These are phyloP conservation scores for Cololabis saira DNA, from an alignment of 2,113 vertebrate genomes.

Conservation along the genomic window DNA sequence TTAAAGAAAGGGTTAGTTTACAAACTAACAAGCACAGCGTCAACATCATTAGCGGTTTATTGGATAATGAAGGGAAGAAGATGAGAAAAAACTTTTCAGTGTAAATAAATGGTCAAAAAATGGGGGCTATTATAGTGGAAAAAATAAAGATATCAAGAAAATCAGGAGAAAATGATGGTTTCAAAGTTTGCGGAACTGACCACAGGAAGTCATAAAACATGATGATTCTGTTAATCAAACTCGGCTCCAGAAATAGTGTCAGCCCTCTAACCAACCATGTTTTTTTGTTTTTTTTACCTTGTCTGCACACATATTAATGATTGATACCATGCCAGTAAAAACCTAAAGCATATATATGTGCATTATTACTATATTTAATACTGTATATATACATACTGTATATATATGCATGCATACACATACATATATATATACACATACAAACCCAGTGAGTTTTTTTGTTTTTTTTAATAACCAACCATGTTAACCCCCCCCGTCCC, in stretches of 20 bases:
- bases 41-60: too few species aligned
- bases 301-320: too few species aligned
- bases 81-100: not conserved
- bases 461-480: too few species aligned
- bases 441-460: too few species aligned
- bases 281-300: too few species aligned
- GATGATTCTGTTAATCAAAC: not conserved
- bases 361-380: too few species aligned
- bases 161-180: not conserved
- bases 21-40: not conserved
- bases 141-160: not conserved
- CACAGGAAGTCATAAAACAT: slow-evolving; percentile 18
- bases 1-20: slow-evolving; percentile 60
- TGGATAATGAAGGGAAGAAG: not conserved
- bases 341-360: too few species aligned
- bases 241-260: slow-evolving; percentile 24
- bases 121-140: too few species aligned
- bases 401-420: too few species aligned
- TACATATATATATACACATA: too few species aligned
- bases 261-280: slow-evolving; percentile 40
- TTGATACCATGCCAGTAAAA: too few species aligned
- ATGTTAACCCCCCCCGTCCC: slow-evolving; percentile 48
- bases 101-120: not conserved
- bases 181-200: not conserved
- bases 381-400: too few species aligned